These are phyloP conservation scores for Mellilla xanthometata DNA, from an alignment of 2,888 invertebrate species.

Conservation along the genomic window DNA sequence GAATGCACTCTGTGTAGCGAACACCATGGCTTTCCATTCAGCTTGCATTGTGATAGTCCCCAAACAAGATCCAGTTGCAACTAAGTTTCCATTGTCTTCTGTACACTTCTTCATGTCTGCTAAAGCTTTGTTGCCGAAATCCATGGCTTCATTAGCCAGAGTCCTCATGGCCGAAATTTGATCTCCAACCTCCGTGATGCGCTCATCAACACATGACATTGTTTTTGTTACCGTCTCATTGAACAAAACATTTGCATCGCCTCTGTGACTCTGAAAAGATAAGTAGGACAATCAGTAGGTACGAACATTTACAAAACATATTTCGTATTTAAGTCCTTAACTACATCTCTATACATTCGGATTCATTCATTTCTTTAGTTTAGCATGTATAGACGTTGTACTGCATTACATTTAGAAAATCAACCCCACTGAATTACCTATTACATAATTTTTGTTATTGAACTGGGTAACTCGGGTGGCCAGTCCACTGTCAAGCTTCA, in stretches of 20 bases:
- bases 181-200: constrained; percentile 45
- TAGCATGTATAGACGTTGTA: too few species aligned
- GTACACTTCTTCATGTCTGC: constrained; percentile 58
- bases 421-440: too few species aligned
- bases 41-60: constrained; percentile 51
- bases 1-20: constrained; percentile 51
- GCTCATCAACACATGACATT: constrained; percentile 52
- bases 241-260: constrained; percentile 50
- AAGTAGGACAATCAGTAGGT: too few species aligned
- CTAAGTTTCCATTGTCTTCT: constrained; percentile 39
- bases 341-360: too few species aligned
- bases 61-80: constrained; percentile 55
- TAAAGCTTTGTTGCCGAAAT: constrained; percentile 44
- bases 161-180: constrained; percentile 43
- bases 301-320: too few species aligned
- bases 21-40: constrained; percentile 52
- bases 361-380: too few species aligned
- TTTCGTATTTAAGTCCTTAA: too few species aligned
- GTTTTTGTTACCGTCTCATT: constrained; percentile 46
- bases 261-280: constrained; percentile 46
- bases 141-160: constrained; percentile 43
- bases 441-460: too few species aligned
- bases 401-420: too few species aligned
- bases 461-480: too few species aligned
- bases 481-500: too few species aligned